phyloP scores from a whole-genome alignment of 2,113 vertebrate species.

The Sander vitreus region DNA sequence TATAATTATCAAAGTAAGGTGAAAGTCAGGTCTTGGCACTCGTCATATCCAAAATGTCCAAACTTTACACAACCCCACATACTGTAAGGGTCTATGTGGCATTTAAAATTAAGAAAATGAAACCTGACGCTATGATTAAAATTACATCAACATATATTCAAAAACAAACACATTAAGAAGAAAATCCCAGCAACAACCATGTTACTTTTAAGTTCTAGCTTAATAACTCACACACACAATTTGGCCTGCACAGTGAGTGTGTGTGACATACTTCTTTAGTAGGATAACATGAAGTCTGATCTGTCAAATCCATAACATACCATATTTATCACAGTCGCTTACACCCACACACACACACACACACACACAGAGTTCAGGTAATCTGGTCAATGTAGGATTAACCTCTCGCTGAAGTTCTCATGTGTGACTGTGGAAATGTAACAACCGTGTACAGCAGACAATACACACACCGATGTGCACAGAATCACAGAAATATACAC shows the following conservation, averaged over 20 bases:
- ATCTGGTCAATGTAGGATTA: conserved; percentile 51
- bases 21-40: not conserved
- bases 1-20: too few relatives aligned
- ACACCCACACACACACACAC: conserved; percentile 30
- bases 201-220: not conserved
- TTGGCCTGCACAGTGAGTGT: not conserved
- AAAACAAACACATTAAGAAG: not conserved
- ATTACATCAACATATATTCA: too few relatives aligned
- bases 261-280: conserved; percentile 20
- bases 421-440: too few relatives aligned
- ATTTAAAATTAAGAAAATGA: not conserved
- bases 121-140: not conserved
- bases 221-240: not conserved
- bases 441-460: too few relatives aligned
- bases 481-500: too few relatives aligned
- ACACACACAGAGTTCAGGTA: conserved; percentile 35
- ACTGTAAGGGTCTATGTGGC: not conserved
- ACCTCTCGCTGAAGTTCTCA: conserved; percentile 37
- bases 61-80: not conserved
- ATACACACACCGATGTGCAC: too few relatives aligned
- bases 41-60: not conserved
- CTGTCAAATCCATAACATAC: conserved; percentile 52
- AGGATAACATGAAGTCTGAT: conserved; percentile 49
- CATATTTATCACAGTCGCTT: conserved; percentile 54
- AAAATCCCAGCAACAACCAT: not conserved